phyloP scores from a whole-genome alignment of 2,888 invertebrate genomes.

The Chalcis sispes region DNA sequence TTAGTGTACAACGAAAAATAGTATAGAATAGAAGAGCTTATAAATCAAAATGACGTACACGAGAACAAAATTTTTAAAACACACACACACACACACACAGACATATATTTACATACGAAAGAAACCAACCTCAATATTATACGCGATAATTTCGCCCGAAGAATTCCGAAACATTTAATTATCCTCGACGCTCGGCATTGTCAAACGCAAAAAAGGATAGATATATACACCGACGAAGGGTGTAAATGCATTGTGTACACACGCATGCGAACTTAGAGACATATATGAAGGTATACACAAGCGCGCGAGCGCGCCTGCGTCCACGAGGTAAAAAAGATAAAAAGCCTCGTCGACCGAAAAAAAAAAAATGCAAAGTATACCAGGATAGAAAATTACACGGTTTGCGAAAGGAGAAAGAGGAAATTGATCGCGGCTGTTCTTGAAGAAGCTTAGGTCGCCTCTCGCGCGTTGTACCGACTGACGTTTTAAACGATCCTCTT shows the following conservation, averaged over 20 bases:
- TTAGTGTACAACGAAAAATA: no score
- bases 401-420: neutral
- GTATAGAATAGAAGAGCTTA: no score
- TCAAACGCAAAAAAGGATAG: no score
- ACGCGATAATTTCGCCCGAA: neutral
- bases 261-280: no score
- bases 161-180: constrained; percentile 8
- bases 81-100: no score
- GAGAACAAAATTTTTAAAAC: constrained; percentile 10
- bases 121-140: neutral
- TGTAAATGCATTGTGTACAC: no score
- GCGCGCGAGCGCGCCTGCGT: no score
- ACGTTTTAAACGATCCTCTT: constrained; percentile 16
- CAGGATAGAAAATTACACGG: neutral
- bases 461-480: neutral
- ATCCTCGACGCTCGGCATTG: neutral
- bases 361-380: neutral
- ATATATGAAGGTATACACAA: no score
- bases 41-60: neutral
- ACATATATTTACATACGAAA: no score
- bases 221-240: no score
- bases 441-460: neutral
- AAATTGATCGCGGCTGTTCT: no score
- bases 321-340: neutral
- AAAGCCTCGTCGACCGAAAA: neutral